Evolutionary conservation across 2,113 vertebrate genomes (phyloP).

Genomic region (Collichthys lucidus): DNA sequence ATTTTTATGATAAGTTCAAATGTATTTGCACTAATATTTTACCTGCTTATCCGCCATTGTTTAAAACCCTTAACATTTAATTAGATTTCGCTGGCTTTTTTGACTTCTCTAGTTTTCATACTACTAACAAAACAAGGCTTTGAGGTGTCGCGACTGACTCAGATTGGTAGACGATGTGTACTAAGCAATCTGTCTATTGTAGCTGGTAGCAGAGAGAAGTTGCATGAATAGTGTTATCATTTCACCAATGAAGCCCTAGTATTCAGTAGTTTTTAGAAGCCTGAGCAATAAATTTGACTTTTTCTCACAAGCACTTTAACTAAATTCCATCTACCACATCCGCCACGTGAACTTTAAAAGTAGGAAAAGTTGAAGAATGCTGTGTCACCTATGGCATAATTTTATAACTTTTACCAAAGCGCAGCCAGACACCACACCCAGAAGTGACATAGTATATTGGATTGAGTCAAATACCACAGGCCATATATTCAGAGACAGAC

Average conservation of each 20-base stretch:
- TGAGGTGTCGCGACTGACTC: neutral
- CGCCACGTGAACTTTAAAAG: neutral
- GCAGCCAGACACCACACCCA: constrained; percentile 27
- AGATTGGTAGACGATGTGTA: neutral
- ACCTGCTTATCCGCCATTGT: neutral
- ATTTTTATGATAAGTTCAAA: neutral
- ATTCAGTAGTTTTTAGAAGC: neutral
- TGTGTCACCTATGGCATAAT: neutral
- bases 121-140: neutral
- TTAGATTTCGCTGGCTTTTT: neutral
- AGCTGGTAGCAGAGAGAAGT: neutral
- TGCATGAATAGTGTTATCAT: neutral
- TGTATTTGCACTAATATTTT: neutral
- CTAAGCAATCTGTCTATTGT: neutral
- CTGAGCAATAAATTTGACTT: neutral
- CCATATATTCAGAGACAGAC: constrained; percentile 21
- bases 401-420: constrained; percentile 9
- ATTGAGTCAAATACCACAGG: constrained; percentile 15
- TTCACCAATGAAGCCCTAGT: neutral
- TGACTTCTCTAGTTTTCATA: neutral
- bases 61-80: neutral
- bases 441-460: constrained; percentile 8
- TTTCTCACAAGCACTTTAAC: neutral
- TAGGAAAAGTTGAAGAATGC: neutral
- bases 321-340: neutral